Base-by-base conservation (phyloP, 2,113 vertebrate species). In the Hippolais icterina region DNA sequence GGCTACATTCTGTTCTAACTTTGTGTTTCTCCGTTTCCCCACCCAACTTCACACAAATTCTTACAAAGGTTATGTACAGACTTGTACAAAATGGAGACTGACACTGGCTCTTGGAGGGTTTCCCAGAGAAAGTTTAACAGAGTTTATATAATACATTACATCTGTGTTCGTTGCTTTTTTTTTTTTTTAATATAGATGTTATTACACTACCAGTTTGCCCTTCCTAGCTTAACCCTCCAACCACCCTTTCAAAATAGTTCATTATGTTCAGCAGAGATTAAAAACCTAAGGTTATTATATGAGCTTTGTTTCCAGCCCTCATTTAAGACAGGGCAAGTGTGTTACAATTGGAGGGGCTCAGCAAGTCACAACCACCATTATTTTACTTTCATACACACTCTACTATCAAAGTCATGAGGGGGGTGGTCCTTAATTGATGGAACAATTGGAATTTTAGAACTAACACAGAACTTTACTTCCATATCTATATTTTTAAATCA, bases 61-160 rank as follows among this genome's bases (percentile, higher is more conserved):
- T 96, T 96, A 87, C 3, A 65, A 23, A 94, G 93, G 96, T 79
- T 97, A 61, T 96, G 97, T 89, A 94, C 95, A 89, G 95, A 95
- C 97, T 97, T 97, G 96, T 75, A 96, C 69, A 88, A 91, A 97
- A 96, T n/a, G 46, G 91, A 97, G 94, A 97, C 92, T 97, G 96
- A 97, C 95, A 97, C 57, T 49, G 28, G 92, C 80, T 93, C 92
- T 94, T 97, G 97, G 97, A 97, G 83, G 77, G 57, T 69, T 95
- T 96, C 97, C 96, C 97, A 96, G 95, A 96, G 93, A 63, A 49
- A 93, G 82, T 97, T 96, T 94, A 93, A 75, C 78, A 86, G 82
- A 91, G 94, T 95, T 97, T 97, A 96, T 96, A 95, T 96, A 97
- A 97, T 93, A 83, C 1, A 4, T 77, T 94, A 91, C 92, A 93